A percentile compares a stretch with the other conserved stretches of the same genome.
phyloP scores from a whole-genome alignment of 2,113 vertebrate species.

The Patagioenas fasciata region DNA sequence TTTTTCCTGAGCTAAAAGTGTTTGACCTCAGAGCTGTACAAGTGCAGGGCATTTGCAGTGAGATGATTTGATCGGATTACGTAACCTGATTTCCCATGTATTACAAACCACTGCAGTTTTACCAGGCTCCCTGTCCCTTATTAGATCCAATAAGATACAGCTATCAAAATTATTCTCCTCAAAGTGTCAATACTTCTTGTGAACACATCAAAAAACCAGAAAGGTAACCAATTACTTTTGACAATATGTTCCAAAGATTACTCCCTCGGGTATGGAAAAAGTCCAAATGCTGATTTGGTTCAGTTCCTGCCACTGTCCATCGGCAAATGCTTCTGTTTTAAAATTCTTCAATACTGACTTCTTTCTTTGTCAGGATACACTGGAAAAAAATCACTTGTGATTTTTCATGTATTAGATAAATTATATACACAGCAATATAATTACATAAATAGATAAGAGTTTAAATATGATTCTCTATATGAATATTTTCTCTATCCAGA shows the following conservation, averaged over 20 bases:
- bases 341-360: background rate
- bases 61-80: background rate
- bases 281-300: background rate
- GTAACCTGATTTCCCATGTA: background rate
- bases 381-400: background rate
- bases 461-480: background rate
- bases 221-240: background rate
- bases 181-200: background rate
- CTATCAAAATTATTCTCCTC: background rate
- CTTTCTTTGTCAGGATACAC: background rate
- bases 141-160: background rate
- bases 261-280: background rate
- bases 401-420: background rate
- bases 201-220: background rate
- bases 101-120: background rate
- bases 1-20: background rate
- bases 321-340: background rate
- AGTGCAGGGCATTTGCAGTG: background rate
- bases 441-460: background rate
- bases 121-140: background rate
- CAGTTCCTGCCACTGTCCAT: background rate
- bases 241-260: background rate
- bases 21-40: background rate
- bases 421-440: background rate
- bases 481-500: background rate